Evolutionary conservation across 2,888 invertebrate species (phyloP).

Genomic region (Heteromyza rotundicornis): DNA sequence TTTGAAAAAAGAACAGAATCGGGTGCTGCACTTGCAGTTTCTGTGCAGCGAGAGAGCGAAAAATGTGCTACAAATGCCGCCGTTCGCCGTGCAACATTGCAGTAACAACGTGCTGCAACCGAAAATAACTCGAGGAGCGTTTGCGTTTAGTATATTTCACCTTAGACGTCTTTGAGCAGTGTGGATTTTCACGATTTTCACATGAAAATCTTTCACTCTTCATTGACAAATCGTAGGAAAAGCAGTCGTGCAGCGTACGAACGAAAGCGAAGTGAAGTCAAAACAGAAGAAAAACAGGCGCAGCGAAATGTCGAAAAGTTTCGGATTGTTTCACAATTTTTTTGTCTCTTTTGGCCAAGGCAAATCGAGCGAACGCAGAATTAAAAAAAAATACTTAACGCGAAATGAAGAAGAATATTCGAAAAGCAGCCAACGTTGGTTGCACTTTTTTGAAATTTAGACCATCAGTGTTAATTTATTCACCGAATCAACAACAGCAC

Average conservation of each 20-base stretch:
- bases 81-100: background rate
- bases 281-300: conserved; percentile 3
- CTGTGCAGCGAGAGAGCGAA: background rate
- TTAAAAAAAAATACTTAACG: background rate
- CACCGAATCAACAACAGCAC: conserved; percentile 48
- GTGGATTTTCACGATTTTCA: conserved; percentile 2
- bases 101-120: background rate
- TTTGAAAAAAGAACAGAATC: background rate
- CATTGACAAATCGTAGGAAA: background rate
- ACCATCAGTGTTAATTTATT: conserved; percentile 63
- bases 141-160: conserved; percentile 52
- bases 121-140: conserved; percentile 2
- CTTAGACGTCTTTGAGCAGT: conserved; percentile 47
- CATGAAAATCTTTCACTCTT: background rate
- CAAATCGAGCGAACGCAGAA: conserved; percentile 10
- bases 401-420: background rate
- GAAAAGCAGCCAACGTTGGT: conserved; percentile 25
- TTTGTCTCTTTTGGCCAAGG: conserved; percentile 24
- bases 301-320: conserved; percentile 9
- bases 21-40: background rate
- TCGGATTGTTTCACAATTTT: too few species aligned
- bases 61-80: background rate
- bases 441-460: conserved; percentile 42
- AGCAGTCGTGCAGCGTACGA: too few species aligned
- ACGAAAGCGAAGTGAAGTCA: conserved; percentile 3